phyloP scores from a whole-genome alignment of 2,113 vertebrate species.

The Corythornis madagascariensis region DNA sequence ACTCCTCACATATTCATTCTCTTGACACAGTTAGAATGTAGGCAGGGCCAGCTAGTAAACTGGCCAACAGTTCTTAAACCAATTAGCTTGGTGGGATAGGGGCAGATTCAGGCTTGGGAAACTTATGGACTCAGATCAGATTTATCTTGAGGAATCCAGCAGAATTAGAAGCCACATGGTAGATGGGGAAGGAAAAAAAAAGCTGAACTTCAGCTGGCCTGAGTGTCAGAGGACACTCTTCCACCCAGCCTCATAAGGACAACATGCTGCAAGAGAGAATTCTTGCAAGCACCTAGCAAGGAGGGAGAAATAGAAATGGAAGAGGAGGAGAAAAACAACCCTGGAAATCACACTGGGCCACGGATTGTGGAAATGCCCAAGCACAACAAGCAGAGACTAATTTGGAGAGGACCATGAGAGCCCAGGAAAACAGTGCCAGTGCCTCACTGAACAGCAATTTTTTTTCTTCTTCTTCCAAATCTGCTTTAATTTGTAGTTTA shows the following conservation, averaged over 20 bases:
- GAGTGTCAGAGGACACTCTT: neutral
- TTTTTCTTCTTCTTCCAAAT: neutral
- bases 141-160: neutral
- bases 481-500: conserved; percentile 33
- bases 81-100: neutral
- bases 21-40: neutral
- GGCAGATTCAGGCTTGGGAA: neutral
- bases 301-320: neutral
- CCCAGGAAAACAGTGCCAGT: neutral
- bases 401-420: neutral
- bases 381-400: neutral
- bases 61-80: neutral
- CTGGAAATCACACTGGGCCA: neutral
- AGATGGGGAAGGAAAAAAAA: no score
- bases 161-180: neutral
- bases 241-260: neutral
- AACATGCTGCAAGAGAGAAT: neutral
- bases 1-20: neutral
- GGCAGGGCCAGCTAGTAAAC: neutral
- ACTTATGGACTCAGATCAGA: neutral
- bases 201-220: no score
- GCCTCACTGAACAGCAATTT: neutral
- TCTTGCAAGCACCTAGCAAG: neutral
- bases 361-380: neutral
- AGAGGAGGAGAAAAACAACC: neutral